Evolutionary conservation across 2,113 vertebrate species (phyloP), one percentile per base, ranked within the genome.

Genomic region (Elephas maximus): DNA sequence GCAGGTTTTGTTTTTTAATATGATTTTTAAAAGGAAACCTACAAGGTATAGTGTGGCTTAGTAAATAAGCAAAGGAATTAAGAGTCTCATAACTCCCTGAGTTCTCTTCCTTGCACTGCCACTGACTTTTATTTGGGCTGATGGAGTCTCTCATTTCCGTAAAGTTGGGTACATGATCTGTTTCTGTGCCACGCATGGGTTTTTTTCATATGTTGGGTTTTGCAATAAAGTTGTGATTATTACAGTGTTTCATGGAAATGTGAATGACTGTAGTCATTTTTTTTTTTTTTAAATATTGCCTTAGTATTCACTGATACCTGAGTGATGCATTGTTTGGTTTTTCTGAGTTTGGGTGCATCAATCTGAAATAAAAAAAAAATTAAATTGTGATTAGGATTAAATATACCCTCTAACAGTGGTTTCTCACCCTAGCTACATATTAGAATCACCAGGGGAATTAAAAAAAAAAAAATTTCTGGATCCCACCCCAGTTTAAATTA

Each of bases 11-110:
- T 88, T 86, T 82, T 73, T 76, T 37, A 62, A 37, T 74, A 23
- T 17, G 45, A 41, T 60, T 92, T 94, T 93, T 18, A 57, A 81
- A 95, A 91, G 53, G 63, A 84, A 95, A 73, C 30, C 30, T 37
- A 33, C n/a, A 62, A n/a, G 83, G 26, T n/a, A 14, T 67, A 44
- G 3, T 41, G 28, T 93, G 86, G 77, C 53, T 37, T 65, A 37
- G 26, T 7, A 78, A 37, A 69, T 23, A 76, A 73, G 78, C 20
- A 1, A 28, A 53, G 74, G 60, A 37, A 33, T 65, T 17, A 18
- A 20, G 62, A 28, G 41, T n/a, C 63, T 51, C 53, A 3, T 18
- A 0, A 8, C 57, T 86, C 6, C 60, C 17, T 41, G 21, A 2
- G 44, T 90, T 93, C 77, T 69, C 8, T 88, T 63, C 41, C 51